phyloP scores from a whole-genome alignment of 2,797 vertebrate species.

The Luscinia luscinia region DNA sequence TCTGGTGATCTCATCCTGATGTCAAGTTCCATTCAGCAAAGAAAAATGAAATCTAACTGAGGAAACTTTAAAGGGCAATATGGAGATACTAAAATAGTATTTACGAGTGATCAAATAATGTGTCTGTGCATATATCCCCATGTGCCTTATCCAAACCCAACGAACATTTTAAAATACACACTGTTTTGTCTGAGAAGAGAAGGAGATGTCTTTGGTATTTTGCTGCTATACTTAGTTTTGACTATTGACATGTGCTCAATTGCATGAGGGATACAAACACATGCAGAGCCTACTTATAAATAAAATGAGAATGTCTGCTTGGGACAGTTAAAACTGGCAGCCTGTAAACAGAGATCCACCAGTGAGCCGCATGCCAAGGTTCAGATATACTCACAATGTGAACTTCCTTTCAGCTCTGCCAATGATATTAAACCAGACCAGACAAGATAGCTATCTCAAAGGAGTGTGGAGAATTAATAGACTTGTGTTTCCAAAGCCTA shows the following conservation, averaged over 20 bases:
- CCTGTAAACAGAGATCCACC: slow-evolving; percentile 49
- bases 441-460: slow-evolving; percentile 62
- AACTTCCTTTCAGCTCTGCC: slow-evolving; percentile 64
- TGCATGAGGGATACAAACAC: slow-evolving; percentile 52
- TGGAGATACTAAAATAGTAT: not conserved
- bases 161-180: not conserved
- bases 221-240: slow-evolving; percentile 51
- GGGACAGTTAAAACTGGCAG: slow-evolving; percentile 62
- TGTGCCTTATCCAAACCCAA: not conserved
- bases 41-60: slow-evolving; percentile 33
- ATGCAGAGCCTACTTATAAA: slow-evolving; percentile 59
- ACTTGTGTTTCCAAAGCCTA: slow-evolving; percentile 26
- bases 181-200: slow-evolving; percentile 28
- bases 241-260: not conserved
- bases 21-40: slow-evolving; percentile 53
- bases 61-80: slow-evolving; percentile 32
- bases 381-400: slow-evolving; percentile 47
- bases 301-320: slow-evolving; percentile 47
- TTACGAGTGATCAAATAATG: not conserved
- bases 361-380: not conserved
- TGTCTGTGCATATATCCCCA: not conserved
- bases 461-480: slow-evolving; percentile 47
- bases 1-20: slow-evolving; percentile 65
- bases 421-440: slow-evolving; percentile 54
- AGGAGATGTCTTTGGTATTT: not conserved